Conservation (phyloP, 35 echinoderm and acorn worm genomes). For the Lytechinus pictus region DNA sequence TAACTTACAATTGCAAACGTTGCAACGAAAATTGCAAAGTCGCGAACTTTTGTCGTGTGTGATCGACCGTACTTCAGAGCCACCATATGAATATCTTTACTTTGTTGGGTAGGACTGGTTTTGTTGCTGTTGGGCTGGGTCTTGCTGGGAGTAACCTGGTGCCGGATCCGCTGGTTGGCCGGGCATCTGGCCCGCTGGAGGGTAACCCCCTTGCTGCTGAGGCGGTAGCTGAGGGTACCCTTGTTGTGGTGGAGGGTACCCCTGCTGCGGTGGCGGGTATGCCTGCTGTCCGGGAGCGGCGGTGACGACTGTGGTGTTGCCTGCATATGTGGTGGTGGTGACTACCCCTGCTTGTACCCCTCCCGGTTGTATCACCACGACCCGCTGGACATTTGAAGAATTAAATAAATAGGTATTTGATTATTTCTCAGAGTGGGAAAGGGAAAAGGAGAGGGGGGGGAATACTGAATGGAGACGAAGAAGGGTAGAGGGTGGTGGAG, state of each 20-base stretch:
- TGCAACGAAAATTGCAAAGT: too few relatives aligned
- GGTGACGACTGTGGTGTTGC: too few relatives aligned
- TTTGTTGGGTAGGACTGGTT: neutral
- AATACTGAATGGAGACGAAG: neutral
- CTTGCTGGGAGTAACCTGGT: neutral
- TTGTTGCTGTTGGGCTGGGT: neutral
- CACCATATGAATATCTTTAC: neutral
- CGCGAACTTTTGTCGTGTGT: too few relatives aligned
- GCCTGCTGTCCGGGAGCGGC: neutral
- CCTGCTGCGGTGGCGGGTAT: neutral
- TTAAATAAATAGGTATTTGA: neutral
- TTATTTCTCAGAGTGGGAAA: neutral
- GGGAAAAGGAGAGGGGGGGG: neutral
- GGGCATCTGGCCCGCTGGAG: neutral
- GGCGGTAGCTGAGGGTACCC: neutral
- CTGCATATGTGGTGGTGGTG: neutral
- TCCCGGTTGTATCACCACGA: neutral
- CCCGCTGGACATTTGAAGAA: neutral
- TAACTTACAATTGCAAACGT: too few relatives aligned
- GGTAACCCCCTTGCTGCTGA: neutral
- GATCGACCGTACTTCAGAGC: too few relatives aligned
- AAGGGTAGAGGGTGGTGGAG: neutral
- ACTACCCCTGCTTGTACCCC: neutral
- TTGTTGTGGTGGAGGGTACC: neutral
- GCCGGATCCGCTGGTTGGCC: constrained; percentile 23